Conservation (phyloP, 2,797 vertebrate genomes). For the Smutsia gigantea region DNA sequence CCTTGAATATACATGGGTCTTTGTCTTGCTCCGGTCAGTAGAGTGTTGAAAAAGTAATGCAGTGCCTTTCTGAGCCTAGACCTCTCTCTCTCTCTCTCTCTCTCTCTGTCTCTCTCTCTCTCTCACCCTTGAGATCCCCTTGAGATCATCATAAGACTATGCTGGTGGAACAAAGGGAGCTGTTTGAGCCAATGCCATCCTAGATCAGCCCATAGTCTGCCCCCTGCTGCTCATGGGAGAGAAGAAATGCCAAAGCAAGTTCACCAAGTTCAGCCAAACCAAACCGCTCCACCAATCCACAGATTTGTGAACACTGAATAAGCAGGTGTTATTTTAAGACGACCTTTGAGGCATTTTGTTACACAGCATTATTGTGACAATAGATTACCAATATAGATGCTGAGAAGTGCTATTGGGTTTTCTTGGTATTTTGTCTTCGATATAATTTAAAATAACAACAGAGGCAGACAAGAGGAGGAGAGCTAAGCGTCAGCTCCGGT, state of each 20-base stretch:
- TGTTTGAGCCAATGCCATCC: not conserved
- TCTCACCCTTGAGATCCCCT: too few relatives aligned
- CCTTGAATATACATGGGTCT: too few relatives aligned
- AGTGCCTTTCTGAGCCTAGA: not conserved
- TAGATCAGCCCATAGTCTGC: not conserved
- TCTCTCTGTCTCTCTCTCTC: too few relatives aligned
- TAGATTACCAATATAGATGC: not conserved
- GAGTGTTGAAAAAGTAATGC: not conserved
- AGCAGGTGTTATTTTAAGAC: not conserved
- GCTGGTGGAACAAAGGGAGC: not conserved
- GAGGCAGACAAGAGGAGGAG: not conserved
- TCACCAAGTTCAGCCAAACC: not conserved
- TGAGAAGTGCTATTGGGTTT: not conserved
- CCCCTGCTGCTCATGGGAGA: not conserved
- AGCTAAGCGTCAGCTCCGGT: not conserved
- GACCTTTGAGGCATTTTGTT: not conserved
- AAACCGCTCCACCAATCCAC: not conserved
- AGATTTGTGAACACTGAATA: not conserved
- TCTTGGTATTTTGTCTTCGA: not conserved
- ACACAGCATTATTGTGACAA: not conserved
- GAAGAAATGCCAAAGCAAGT: not conserved
- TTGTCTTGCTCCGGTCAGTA: not conserved
- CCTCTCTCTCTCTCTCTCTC: not conserved
- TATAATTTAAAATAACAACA: not conserved
- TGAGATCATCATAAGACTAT: not conserved